Base-by-base conservation (phyloP, 1,140 invertebrate genomes). In the Anagrus nilaparvatae region DNA sequence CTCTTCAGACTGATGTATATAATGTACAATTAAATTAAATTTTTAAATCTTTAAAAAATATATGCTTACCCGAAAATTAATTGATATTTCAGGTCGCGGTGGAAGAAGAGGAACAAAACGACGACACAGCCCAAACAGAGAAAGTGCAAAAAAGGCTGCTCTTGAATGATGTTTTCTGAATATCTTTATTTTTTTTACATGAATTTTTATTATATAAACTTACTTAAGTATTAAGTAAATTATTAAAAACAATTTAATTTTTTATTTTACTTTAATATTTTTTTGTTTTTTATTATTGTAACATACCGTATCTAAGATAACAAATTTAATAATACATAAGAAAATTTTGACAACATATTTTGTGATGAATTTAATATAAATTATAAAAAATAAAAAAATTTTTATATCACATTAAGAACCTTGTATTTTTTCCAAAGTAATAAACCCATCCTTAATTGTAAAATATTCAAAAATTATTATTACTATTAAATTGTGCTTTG, bases 1-100 rank as follows among this genome's bases (percentile, higher is more conserved):
- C 38, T 28, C 48, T 47, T 14, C 9, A 32, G 31, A 52, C 60
- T 61, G 58, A 61, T 46, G 49, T 48, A 53, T 40, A 45, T 13
- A 14, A 40, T 51, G 8, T 41, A 37, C n/a, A 51, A 49, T 19
- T 43, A 46, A 8, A 43, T 24, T 16, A 2, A 29, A n/a, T n/a
- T n/a, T 12, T 27, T 34, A 29, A 27, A 33, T 13, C 34, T 20
- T 43, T 14, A 19, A 36, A 25, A 21, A 14, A 32, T 40, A 12
- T 32, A 12, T 16, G 21, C 7, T 33, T 33, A 33, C 20, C 6
- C 4, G 5, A 33, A 16, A 9, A 28, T 19, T 31, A 7, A 17
- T 47, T 37, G 12, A 9, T 14, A 17, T 45, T 46, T 41, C 19
- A 49, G 48, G 41, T 14, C 40, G 40, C 18, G 30, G 45, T 41